Evolutionary conservation across 2,888 invertebrate species (phyloP), one percentile per base, ranked within the genome.

Genomic region (Hyppa rectilinea): DNA sequence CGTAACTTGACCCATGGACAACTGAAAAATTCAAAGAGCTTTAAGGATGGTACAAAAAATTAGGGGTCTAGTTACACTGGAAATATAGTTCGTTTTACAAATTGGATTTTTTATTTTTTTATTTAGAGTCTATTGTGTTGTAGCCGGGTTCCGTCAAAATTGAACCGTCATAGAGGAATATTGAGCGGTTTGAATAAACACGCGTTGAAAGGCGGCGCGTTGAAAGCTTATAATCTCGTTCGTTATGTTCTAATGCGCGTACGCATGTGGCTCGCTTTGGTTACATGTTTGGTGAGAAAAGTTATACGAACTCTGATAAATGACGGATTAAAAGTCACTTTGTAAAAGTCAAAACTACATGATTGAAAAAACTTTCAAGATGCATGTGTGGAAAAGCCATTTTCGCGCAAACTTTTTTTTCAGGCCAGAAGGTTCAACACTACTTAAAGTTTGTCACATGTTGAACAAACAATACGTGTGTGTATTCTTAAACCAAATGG

Each of bases 151-250:
- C 87, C 82, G 85, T 90, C 89, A 87, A 89, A 94, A 93, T 92
- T 93, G 93, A 94, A 91, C 89, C 93, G 92, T 94, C 94, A 94
- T 93, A 93, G 90, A 88, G 86, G 84, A 89, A 90, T 90, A 91
- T 91, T 92, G 91, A 89, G 88, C 87, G 87, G 85, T 80, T 79
- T 85, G 87, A 88, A 89, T 88, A 88, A 91, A 91, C 88, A 89
- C 82, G 78, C 81, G 82, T 77, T 88, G 86, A 87, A 91, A 85
- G 87, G 88, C 90, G 92, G 91, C 82, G 85, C 84, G 91, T 89
- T 91, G 90, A 92, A 92, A 92, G 92, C 87, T 89, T 87, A 81
- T 92, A 93, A 94, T 93, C 93, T 92, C 84, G 88, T 93, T 94
- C 89, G 92, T 91, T 91, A 92, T 89, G 89, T 91, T 85, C 75